Base-by-base conservation (phyloP, 2,888 invertebrate genomes). In the Drosophila pullipes region DNA sequence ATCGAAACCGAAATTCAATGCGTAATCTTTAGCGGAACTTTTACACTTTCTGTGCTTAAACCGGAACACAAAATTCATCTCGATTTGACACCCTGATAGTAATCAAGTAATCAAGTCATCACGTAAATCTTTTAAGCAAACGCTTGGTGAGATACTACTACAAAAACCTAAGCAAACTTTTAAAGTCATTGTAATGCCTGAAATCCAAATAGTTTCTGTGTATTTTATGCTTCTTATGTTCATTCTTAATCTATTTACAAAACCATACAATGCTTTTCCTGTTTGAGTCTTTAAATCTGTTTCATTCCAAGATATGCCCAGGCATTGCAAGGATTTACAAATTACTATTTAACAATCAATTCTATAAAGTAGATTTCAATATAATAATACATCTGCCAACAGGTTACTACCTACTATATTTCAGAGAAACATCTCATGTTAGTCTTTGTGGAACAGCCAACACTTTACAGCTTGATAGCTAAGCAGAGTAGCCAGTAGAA, bases 371-470 rank as follows among this genome's bases (percentile, higher is more conserved):
- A n/a, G 5, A 41, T 39, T 0, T 7, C 2, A 3, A 6, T 6
- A 18, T 18, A 37, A 18, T 6, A 37, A 18, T 16, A 37, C 2
- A 37, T 10, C n/a, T 41, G n/a, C 11, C 5, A n/a, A 11, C n/a
- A 10, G 10, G n/a, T 41, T 10, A n/a, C 10, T n/a, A n/a, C n/a
- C n/a, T 0, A 41, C 41, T 41, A 5, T 5, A 11, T n/a, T 9
- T n/a, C 41, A n/a, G 41, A n/a, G n/a, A 41, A n/a, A 41, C 11
- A 2, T n/a, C 4, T 28, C 33, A 30, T 55, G 63, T 64, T 55
- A 49, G 35, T 39, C n/a, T 22, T 22, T 22, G 18, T n/a, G 6
- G 31, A 47, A 35, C 22, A 35, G 6, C 18, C 37, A 25, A 22
- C 35, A 22, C 22, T 28, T 22, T 5, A 25, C 1, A 50, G 30